These are phyloP conservation scores for Polia nebulosa DNA, from an alignment of 2,888 invertebrate species.

Conservation along the genomic window DNA sequence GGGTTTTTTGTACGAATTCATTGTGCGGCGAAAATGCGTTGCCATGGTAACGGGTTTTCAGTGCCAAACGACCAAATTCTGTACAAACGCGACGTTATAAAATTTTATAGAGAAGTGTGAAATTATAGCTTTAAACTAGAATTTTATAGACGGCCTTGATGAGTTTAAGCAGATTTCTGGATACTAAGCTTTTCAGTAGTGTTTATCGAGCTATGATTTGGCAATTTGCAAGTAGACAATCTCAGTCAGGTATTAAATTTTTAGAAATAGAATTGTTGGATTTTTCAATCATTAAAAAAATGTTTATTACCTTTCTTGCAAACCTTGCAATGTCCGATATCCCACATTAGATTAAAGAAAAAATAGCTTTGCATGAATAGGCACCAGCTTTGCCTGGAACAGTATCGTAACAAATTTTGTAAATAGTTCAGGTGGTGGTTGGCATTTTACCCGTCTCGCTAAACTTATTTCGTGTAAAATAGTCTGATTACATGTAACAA, in stretches of 20 bases:
- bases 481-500: not conserved
- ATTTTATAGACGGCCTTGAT: not conserved
- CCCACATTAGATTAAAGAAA: too few relatives aligned
- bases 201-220: not conserved
- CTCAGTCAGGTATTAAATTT: not conserved
- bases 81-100: slow-evolving; percentile 42
- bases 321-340: too few relatives aligned
- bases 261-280: too few relatives aligned
- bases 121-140: slow-evolving; percentile 19
- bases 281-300: too few relatives aligned
- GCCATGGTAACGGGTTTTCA: slow-evolving; percentile 51
- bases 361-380: not conserved
- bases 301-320: too few relatives aligned
- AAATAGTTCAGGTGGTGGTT: not conserved
- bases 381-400: not conserved
- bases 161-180: not conserved
- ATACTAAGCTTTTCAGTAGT: not conserved
- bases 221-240: not conserved
- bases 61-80: slow-evolving; percentile 59
- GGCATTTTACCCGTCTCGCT: not conserved
- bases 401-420: not conserved
- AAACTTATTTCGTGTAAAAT: not conserved
- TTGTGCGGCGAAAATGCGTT: slow-evolving; percentile 44
- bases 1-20: slow-evolving; percentile 62
- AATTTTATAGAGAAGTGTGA: slow-evolving; percentile 48